Evolutionary conservation across 1,140 invertebrate genomes (phyloP).

Genomic region (Drosophila gunungcola): DNA sequence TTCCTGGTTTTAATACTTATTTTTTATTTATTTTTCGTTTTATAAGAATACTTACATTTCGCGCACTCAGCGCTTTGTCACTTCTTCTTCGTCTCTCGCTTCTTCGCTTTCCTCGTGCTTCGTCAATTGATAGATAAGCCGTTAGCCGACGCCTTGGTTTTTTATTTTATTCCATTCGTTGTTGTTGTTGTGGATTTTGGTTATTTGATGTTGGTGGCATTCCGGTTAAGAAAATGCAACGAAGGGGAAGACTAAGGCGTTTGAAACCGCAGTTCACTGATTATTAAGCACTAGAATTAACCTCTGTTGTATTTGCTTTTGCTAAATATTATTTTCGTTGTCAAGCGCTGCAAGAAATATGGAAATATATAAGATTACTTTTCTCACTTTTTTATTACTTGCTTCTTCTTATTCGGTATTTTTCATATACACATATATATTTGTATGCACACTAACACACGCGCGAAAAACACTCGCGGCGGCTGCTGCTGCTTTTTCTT

Average conservation of each 20-base stretch:
- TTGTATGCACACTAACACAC: slow-evolving; percentile 36
- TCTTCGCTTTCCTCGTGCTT: slow-evolving; percentile 33
- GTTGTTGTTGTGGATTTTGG: slow-evolving; percentile 37
- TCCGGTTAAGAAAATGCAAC: slow-evolving; percentile 13
- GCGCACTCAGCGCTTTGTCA: slow-evolving; percentile 39
- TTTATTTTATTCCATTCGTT: slow-evolving; percentile 62
- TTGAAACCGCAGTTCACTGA: slow-evolving; percentile 50
- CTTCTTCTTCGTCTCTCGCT: slow-evolving; percentile 6
- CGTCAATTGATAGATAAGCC: slow-evolving; percentile 47
- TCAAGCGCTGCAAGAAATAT: slow-evolving; percentile 53
- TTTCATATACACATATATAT: slow-evolving; percentile 35
- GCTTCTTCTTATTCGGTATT: slow-evolving; percentile 34
- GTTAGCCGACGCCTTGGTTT: slow-evolving; percentile 48
- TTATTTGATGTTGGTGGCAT: slow-evolving; percentile 17
- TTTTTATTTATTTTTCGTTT: slow-evolving; percentile 9
- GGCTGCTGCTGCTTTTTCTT: slow-evolving; percentile 32
- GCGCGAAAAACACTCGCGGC: slow-evolving; percentile 35
- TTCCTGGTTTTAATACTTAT: background rate
- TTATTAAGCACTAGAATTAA: slow-evolving; percentile 44
- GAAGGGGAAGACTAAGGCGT: slow-evolving; percentile 31
- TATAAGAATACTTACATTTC: slow-evolving; percentile 42
- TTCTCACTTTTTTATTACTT: slow-evolving; percentile 32
- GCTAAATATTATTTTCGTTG: slow-evolving; percentile 43
- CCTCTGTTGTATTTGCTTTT: slow-evolving; percentile 37
- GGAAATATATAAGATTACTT: slow-evolving; percentile 35